Conservation (phyloP, 2,888 invertebrate species). For the Icerya purchasi region DNA sequence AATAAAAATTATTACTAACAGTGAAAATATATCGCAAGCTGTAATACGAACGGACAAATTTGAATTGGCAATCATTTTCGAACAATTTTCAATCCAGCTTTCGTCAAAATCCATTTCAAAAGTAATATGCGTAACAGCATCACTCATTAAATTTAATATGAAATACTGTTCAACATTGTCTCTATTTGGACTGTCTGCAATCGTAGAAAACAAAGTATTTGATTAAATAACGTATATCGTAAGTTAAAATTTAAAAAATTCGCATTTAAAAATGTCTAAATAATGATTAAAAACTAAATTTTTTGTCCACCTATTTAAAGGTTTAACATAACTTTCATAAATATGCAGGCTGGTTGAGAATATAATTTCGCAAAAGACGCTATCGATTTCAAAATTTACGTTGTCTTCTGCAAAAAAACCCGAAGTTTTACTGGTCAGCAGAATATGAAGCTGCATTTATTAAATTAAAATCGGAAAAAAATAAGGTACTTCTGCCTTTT, state of each 20-base stretch:
- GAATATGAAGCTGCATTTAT: too few species aligned
- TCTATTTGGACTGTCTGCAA: conserved; percentile 7
- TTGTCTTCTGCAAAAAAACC: too few species aligned
- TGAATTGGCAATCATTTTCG: conserved; percentile 17
- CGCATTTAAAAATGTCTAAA: neutral
- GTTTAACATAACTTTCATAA: neutral
- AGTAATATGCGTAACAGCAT: neutral
- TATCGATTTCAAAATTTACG: too few species aligned
- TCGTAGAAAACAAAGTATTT: too few species aligned
- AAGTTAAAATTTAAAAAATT: neutral
- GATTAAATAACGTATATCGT: neutral
- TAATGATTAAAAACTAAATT: too few species aligned
- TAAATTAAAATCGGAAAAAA: too few species aligned
- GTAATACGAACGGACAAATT: conserved; percentile 22
- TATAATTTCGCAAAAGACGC: too few species aligned
- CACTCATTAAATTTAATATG: conserved; percentile 12
- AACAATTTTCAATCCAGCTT: conserved; percentile 15
- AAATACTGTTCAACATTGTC: conserved; percentile 10
- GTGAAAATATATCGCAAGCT: conserved; percentile 18
- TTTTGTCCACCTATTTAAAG: too few species aligned
- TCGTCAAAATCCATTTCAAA: conserved; percentile 10
- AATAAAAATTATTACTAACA: conserved; percentile 16
- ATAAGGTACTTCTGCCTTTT: too few species aligned
- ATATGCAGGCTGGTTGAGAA: neutral
- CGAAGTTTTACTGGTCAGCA: too few species aligned